Base-by-base conservation (phyloP, 2,797 vertebrate genomes). In the Clarias laeviceps region DNA sequence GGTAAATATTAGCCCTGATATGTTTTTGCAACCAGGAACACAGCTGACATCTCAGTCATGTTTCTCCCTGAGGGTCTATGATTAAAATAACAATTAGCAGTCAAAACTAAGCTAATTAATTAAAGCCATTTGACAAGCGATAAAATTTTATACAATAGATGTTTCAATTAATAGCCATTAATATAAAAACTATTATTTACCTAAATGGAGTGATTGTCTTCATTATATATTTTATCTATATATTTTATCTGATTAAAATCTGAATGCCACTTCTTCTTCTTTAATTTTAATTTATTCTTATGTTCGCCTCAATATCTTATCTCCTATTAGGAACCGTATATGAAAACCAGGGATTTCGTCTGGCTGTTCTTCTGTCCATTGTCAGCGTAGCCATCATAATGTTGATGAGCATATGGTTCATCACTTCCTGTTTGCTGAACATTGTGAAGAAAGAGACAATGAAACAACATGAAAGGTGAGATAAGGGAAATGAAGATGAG, bases 401-500 rank as follows among this genome's bases (percentile, higher is more conserved):
- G 68, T 90, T 99, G 91, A 96, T 99, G 96, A 97, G 96, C 50
- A 80, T 97, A 94, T 96, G 95, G 87, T 99, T 99, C 94, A 91
- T 99, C 91, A 97, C 96, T 88, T 97, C 96, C 91, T 99, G 97
- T 90, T 93, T 98, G 87, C 89, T 97, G 32, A 96, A 96, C 86
- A 96, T 94, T 50, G 89, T 96, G 86, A 96, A 94, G 91, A 95
- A 94, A 76, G 95, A 91, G 5, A 93, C 96, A 87, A 95, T 86
- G 90, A 96, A 89, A 82, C 93, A 11, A 78, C 61, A 88, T n/a
- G 88, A 92, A 72, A 93, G 89, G 94, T 95, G 88, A 91, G 91
- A 88, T 69, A 54, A 85, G 50, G 62, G 68, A 62, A 9, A 4
- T 27, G 12, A 18, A 5, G 7, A 59, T 4, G 50, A 18, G 34